A percentile compares a stretch with the other conserved stretches of the same genome.
These are phyloP conservation scores for Anoura caudifer DNA, from an alignment of 2,113 vertebrate species.

Conservation along the genomic window DNA sequence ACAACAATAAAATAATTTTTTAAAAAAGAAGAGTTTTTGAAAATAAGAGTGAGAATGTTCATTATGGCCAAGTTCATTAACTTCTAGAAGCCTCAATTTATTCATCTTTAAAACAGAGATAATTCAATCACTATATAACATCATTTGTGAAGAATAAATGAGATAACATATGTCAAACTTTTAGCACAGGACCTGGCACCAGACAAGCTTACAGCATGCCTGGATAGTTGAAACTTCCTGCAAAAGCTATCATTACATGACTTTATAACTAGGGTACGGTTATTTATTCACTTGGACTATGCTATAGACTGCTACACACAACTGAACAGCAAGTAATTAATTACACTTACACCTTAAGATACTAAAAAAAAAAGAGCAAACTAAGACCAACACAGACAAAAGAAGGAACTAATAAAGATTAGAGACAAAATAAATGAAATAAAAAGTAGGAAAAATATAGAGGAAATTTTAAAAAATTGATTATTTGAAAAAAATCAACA, in stretches of 20 bases:
- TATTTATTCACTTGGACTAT: slow-evolving; percentile 42
- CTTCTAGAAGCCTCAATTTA: not conserved
- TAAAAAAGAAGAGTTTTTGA: not conserved
- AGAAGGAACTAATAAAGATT: too few relatives aligned
- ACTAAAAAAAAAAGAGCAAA: too few relatives aligned
- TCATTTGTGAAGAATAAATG: not conserved
- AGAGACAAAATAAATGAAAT: too few relatives aligned
- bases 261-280: not conserved
- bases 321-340: slow-evolving; percentile 25
- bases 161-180: not conserved
- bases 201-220: not conserved
- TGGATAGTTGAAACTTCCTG: not conserved
- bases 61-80: not conserved
- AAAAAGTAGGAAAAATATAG: too few relatives aligned
- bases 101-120: not conserved
- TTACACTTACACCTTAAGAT: not conserved
- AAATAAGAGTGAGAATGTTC: not conserved
- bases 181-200: not conserved
- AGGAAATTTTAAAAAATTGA: too few relatives aligned
- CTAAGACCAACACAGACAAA: too few relatives aligned
- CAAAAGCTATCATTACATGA: not conserved
- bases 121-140: not conserved
- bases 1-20: too few relatives aligned
- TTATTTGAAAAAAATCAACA: too few relatives aligned
- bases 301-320: not conserved